These are phyloP conservation scores for Stenopsyche tienmushanensis DNA, from an alignment of 1,140 invertebrate genomes.

Conservation along the genomic window DNA sequence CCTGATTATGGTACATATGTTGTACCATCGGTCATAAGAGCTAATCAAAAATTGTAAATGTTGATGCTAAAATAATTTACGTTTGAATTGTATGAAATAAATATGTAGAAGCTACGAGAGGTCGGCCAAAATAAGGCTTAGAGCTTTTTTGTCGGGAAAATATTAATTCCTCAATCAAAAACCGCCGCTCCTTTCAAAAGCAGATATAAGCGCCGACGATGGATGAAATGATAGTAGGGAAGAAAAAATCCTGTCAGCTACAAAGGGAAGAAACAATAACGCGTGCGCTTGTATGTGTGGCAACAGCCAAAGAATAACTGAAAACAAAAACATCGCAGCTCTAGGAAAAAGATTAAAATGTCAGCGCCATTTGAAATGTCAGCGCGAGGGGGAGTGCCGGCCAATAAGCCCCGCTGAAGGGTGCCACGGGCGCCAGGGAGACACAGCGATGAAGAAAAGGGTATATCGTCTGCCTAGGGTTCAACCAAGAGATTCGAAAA, in stretches of 20 bases:
- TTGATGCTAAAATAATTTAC: too few relatives aligned
- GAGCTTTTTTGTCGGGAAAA: too few relatives aligned
- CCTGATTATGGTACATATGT: too few relatives aligned
- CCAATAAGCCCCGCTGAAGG: slow-evolving; percentile 23
- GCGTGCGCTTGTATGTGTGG: not conserved
- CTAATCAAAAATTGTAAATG: too few relatives aligned
- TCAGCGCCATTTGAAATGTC: slow-evolving; percentile 42
- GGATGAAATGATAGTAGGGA: slow-evolving; percentile 18
- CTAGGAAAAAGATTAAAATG: slow-evolving; percentile 43
- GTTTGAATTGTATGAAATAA: too few relatives aligned
- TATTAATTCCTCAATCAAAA: too few relatives aligned
- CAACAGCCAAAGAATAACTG: slow-evolving; percentile 18
- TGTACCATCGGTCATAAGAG: too few relatives aligned
- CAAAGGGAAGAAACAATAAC: slow-evolving; percentile 21
- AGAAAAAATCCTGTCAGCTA: slow-evolving; percentile 6
- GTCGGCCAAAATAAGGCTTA: too few relatives aligned
- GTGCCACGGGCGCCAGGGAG: not conserved
- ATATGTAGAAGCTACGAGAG: too few relatives aligned
- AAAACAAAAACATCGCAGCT: slow-evolving; percentile 39
- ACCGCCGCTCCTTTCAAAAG: not conserved
- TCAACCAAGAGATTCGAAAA: slow-evolving; percentile 34
- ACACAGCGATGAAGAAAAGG: slow-evolving; percentile 11
- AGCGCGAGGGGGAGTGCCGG: slow-evolving; percentile 23
- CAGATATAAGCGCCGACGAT: slow-evolving; percentile 11
- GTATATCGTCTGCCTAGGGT: slow-evolving; percentile 35